These are phyloP conservation scores for Fragum fragum DNA, from an alignment of 2,888 invertebrate species.

Conservation along the genomic window DNA sequence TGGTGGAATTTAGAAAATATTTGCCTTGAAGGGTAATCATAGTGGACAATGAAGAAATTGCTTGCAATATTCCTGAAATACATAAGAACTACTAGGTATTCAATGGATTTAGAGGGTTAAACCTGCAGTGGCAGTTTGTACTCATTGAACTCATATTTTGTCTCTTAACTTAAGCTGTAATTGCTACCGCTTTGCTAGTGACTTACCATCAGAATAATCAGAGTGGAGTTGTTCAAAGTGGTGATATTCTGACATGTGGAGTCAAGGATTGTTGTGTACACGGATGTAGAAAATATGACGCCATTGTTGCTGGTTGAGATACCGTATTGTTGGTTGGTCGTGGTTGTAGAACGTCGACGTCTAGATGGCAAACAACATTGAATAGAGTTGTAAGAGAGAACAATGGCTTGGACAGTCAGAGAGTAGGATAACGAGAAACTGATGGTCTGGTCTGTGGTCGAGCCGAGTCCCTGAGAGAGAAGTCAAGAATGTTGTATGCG, in stretches of 20 bases:
- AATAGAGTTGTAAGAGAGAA: not conserved
- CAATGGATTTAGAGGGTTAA: too few relatives aligned
- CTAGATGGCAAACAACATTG: constrained; percentile 7
- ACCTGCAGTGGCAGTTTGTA: too few relatives aligned
- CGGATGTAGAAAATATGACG: not conserved
- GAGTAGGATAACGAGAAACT: not conserved
- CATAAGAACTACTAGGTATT: too few relatives aligned
- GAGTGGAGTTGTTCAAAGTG: not conserved
- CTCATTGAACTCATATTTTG: too few relatives aligned
- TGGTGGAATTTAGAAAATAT: too few relatives aligned
- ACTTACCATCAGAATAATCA: not conserved
- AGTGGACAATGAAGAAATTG: too few relatives aligned
- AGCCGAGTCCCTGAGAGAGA: not conserved
- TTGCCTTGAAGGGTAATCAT: too few relatives aligned
- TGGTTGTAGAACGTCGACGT: constrained; percentile 4
- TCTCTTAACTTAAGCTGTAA: too few relatives aligned
- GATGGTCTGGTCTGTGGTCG: not conserved
- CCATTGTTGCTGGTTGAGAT: constrained; percentile 19
- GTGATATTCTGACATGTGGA: constrained; percentile 17
- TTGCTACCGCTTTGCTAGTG: too few relatives aligned
- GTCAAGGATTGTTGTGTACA: constrained; percentile 2
- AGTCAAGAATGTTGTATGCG: too few relatives aligned
- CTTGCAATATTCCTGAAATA: too few relatives aligned
- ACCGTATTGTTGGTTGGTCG: not conserved
- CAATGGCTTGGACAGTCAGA: not conserved